Conservation (phyloP, 2,113 vertebrate genomes). For the Oxygymnocypris stewartii region DNA sequence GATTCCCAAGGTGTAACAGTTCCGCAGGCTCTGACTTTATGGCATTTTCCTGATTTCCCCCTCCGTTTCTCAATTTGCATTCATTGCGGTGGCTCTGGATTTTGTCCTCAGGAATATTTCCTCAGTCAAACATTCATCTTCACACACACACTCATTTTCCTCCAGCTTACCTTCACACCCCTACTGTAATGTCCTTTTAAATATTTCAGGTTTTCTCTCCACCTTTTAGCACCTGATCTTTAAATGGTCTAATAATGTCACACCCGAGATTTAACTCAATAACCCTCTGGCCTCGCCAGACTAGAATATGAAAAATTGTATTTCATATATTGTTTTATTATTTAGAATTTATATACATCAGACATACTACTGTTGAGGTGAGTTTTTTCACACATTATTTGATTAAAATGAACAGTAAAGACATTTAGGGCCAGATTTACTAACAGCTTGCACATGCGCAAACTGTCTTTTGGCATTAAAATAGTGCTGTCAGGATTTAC, state of each 20-base stretch:
- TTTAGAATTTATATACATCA: neutral
- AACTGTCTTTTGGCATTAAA: too few species aligned
- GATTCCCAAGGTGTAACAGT: constrained; percentile 31
- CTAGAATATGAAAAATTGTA: neutral
- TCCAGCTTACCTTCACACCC: constrained; percentile 2
- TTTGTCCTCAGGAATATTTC: constrained; percentile 29
- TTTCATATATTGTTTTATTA: neutral
- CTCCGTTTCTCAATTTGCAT: constrained; percentile 16
- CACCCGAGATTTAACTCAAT: constrained; percentile 27
- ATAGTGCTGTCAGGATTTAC: too few species aligned
- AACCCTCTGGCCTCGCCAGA: neutral
- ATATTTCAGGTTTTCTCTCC: neutral
- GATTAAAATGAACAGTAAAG: too few species aligned
- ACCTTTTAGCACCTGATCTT: constrained; percentile 12
- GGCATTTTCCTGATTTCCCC: constrained; percentile 18
- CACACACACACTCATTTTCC: constrained; percentile 9
- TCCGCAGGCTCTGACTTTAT: constrained; percentile 16
- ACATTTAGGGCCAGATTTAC: too few species aligned
- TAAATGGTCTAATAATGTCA: constrained; percentile 30
- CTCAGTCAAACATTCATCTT: constrained; percentile 36
- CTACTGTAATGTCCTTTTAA: constrained; percentile 30
- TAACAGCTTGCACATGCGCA: too few species aligned
- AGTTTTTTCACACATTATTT: neutral
- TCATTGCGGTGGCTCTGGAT: neutral
- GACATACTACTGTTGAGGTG: neutral